Base-by-base conservation (phyloP, 2,797 vertebrate species). In the Botia almorhae region DNA sequence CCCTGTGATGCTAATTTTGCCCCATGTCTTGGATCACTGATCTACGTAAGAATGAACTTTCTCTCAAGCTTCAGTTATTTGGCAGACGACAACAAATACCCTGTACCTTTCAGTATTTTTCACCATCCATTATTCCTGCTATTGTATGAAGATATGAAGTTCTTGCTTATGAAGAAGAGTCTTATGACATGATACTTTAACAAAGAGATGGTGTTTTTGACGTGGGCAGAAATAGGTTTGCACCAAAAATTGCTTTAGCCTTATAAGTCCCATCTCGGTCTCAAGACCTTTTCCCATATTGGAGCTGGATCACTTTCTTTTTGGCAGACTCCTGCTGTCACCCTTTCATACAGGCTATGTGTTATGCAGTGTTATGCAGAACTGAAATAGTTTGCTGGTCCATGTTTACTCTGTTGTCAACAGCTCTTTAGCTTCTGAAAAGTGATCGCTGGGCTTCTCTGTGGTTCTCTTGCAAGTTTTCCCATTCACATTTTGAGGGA, bases 401-500 rank as follows among this genome's bases (percentile, higher is more conserved):
- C 0, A 14, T 16, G 60, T 65, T 65, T 65, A 46, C 68, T 23
- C 43, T 8, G 56, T 68, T 69, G 64, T 77, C 64, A 77, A 69
- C 2, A 70, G 16, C 43, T 8, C 29, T 43, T 51, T 58, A 23
- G 74, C 39, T 70, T 16, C 26, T 69, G 36, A 1, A 14, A 5
- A 50, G 51, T 48, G 77, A 39, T 73, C 53, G 46, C 61, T 69
- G 13, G 8, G 67, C 21, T 12, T 69, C 43, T 61, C 17, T 39
- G 13, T 10, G 2, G 46, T n/a, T 63, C 39, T 61, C 39, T 46
- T 17, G 43, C 39, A 50, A 50, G 26, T 23, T 79, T 64, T 29
- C 29, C 39, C 19, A n/a, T 70, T 78, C 53, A 14, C 16, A 69
- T 63, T 70, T 78, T 63, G 76, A 80, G 61, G 23, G 33, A 80